phyloP scores from a whole-genome alignment of 1,140 invertebrate genomes.

The Helicoverpa armigera region DNA sequence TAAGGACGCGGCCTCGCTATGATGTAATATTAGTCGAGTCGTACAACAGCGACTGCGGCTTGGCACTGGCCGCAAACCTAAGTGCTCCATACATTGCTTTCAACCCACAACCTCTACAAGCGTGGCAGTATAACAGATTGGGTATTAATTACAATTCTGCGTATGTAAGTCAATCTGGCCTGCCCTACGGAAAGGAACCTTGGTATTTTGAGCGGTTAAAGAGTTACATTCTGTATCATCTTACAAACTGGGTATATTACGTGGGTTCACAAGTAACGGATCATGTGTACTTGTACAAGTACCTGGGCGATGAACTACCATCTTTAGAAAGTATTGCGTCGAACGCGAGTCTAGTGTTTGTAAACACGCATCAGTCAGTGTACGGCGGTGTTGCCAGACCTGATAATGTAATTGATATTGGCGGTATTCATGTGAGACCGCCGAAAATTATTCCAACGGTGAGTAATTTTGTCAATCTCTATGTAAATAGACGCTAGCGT shows the following conservation, averaged over 20 bases:
- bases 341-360: conserved; percentile 87
- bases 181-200: conserved; percentile 85
- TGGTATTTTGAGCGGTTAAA: conserved; percentile 87
- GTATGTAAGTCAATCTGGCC: conserved; percentile 86
- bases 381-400: conserved; percentile 81
- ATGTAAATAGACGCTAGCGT: conserved; percentile 9
- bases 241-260: conserved; percentile 84
- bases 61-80: conserved; percentile 87
- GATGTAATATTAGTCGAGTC: conserved; percentile 88
- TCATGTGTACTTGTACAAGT: conserved; percentile 85
- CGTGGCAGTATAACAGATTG: conserved; percentile 87
- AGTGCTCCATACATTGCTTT: conserved; percentile 87
- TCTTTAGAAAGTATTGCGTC: conserved; percentile 86
- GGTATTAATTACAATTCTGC: conserved; percentile 87
- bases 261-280: conserved; percentile 85
- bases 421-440: conserved; percentile 85
- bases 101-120: conserved; percentile 88
- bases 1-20: conserved; percentile 84
- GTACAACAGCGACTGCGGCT: conserved; percentile 89
- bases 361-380: conserved; percentile 88
- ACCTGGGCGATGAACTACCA: conserved; percentile 87
- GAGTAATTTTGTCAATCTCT: conserved; percentile 56
- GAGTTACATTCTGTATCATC: conserved; percentile 85
- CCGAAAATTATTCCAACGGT: conserved; percentile 83
- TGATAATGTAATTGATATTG: conserved; percentile 88